Percentiles rank a stretch among this genome's conserved stretches.
Conservation (phyloP, 2,797 vertebrate species). For the Falco cherrug region DNA sequence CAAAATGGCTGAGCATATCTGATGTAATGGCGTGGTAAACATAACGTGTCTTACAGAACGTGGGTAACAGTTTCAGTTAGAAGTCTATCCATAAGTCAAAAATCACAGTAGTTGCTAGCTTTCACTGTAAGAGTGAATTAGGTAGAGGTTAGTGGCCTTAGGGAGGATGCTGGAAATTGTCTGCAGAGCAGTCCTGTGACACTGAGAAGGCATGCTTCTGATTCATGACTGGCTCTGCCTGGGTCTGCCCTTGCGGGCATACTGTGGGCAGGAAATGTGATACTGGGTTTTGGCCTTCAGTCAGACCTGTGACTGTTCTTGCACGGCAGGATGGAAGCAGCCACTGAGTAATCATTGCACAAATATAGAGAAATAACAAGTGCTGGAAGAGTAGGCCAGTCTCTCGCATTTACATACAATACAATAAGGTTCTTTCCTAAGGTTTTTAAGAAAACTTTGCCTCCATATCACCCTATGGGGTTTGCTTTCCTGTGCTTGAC, state of each 20-base stretch:
- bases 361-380: background rate
- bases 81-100: background rate
- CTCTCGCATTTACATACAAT: background rate
- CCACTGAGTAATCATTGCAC: background rate
- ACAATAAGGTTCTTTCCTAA: background rate
- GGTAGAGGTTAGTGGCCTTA: background rate
- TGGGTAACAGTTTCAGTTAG: background rate
- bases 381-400: background rate
- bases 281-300: background rate
- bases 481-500: background rate
- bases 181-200: background rate
- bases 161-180: background rate
- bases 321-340: background rate
- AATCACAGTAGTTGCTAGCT: background rate
- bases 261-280: background rate
- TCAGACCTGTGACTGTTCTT: background rate
- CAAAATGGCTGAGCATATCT: background rate
- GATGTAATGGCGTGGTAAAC: background rate
- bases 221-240: background rate
- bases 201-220: background rate
- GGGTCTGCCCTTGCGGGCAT: background rate
- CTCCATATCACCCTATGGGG: rapidly evolving
- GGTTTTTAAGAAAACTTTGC: background rate
- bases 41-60: background rate
- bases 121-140: background rate